A percentile compares a stretch with the other conserved stretches of the same genome.
phyloP scores from a whole-genome alignment of 2,113 vertebrate species.

The Ellobius talpinus region DNA sequence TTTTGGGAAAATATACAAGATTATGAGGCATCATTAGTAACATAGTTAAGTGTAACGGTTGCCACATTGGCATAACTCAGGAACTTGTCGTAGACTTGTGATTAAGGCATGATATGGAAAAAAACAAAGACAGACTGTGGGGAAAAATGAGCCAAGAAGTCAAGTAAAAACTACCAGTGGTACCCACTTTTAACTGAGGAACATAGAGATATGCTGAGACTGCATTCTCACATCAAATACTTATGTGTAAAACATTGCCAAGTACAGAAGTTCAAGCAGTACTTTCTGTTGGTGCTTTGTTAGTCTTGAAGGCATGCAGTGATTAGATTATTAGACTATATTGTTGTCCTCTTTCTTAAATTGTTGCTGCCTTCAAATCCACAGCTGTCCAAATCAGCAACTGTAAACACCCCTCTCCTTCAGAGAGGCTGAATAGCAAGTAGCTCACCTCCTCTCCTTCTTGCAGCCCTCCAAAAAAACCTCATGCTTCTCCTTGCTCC shows the following conservation, averaged over 20 bases:
- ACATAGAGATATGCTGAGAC: no score
- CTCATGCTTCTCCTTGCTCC: no score
- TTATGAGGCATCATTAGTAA: background rate
- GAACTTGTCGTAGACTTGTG: background rate
- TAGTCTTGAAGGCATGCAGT: background rate
- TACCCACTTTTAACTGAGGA: background rate
- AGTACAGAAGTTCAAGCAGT: background rate
- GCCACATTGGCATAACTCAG: background rate
- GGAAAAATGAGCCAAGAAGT: background rate
- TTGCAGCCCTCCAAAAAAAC: no score
- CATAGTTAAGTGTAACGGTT: background rate
- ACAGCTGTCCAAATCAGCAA: no score
- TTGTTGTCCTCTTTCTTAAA: no score
- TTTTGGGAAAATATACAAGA: background rate
- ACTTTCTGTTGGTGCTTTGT: background rate
- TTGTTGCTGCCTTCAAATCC: no score
- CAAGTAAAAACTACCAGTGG: background rate
- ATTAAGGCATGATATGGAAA: fast-evolving
- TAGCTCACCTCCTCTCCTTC: no score
- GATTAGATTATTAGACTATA: no score
- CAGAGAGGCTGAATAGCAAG: no score
- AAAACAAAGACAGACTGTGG: background rate
- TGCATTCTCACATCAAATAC: background rate
- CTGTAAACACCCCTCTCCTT: no score
- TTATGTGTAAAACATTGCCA: background rate